Conservation (phyloP, 2,888 invertebrate genomes). For the Tachystola acroxantha region DNA sequence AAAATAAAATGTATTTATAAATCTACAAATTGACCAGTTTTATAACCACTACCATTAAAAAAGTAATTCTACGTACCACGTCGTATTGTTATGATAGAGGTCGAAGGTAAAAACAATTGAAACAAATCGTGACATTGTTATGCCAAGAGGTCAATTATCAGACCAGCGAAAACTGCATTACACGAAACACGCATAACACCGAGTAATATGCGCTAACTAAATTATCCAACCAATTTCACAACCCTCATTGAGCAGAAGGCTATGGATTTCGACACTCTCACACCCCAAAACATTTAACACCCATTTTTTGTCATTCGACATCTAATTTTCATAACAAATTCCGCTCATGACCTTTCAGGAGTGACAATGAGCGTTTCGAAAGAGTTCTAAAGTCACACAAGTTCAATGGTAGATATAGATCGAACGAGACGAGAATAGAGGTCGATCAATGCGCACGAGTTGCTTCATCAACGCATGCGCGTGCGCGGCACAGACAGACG, state of each 20-base stretch:
- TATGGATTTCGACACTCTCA: slow-evolving; percentile 59
- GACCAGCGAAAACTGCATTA: slow-evolving; percentile 48
- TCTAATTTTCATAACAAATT: slow-evolving; percentile 52
- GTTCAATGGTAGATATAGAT: slow-evolving; percentile 51
- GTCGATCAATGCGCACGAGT: slow-evolving; percentile 12
- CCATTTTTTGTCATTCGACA: slow-evolving; percentile 40
- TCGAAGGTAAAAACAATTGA: slow-evolving; percentile 31
- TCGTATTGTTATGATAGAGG: slow-evolving; percentile 1
- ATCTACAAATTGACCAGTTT: too few relatives aligned
- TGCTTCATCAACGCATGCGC: neutral
- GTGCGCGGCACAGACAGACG: neutral
- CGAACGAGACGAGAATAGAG: slow-evolving; percentile 18
- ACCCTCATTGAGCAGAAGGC: slow-evolving; percentile 50
- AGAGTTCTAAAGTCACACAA: slow-evolving; percentile 42
- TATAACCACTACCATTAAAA: too few relatives aligned
- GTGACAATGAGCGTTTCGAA: slow-evolving; percentile 42
- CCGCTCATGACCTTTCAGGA: slow-evolving; percentile 43
- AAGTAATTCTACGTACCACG: too few relatives aligned
- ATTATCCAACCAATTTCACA: slow-evolving; percentile 61
- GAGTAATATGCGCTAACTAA: slow-evolving; percentile 55
- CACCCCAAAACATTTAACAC: slow-evolving; percentile 43
- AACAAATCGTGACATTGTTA: slow-evolving; percentile 49
- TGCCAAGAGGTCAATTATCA: slow-evolving; percentile 57
- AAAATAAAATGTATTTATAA: too few relatives aligned
- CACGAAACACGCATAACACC: slow-evolving; percentile 47